Conservation (phyloP, 2,888 invertebrate genomes). For the Acleris holmiana region DNA sequence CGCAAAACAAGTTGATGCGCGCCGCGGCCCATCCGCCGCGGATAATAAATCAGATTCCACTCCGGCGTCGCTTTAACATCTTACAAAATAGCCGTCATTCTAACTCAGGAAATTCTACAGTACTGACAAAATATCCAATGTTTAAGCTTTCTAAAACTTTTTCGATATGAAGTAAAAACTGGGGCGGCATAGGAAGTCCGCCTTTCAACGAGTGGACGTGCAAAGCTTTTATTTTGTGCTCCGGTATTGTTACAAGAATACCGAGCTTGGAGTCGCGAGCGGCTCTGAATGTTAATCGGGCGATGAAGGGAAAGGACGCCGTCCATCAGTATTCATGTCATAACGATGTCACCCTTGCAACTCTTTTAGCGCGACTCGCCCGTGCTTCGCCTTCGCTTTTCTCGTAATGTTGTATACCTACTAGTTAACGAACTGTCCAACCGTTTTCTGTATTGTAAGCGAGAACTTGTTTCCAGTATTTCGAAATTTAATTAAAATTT, state of each 20-base stretch:
- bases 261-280: conserved; percentile 66
- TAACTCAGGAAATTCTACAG: conserved; percentile 10
- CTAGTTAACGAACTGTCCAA: conserved; percentile 36
- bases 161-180: conserved; percentile 58
- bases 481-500: conserved; percentile 29
- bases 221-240: conserved; percentile 78
- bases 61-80: conserved; percentile 49
- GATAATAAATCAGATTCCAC: conserved; percentile 55
- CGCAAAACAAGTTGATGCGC: conserved; percentile 52
- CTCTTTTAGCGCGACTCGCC: conserved; percentile 57
- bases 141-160: conserved; percentile 59
- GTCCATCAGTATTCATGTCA: conserved; percentile 78
- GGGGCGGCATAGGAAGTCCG: conserved; percentile 66
- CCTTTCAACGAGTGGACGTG: conserved; percentile 76
- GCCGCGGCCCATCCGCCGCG: conserved; percentile 39
- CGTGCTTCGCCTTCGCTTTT: conserved; percentile 44
- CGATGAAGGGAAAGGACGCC: conserved; percentile 64
- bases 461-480: conserved; percentile 30
- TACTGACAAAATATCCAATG: conserved; percentile 31
- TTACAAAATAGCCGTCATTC: conserved; percentile 48
- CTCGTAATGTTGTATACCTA: conserved; percentile 35
- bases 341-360: conserved; percentile 65
- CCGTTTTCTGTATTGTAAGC: conserved; percentile 29
- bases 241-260: conserved; percentile 76
- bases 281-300: conserved; percentile 78